Evolutionary conservation across 2,113 vertebrate genomes (phyloP).

Genomic region (Tringa solitaria): DNA sequence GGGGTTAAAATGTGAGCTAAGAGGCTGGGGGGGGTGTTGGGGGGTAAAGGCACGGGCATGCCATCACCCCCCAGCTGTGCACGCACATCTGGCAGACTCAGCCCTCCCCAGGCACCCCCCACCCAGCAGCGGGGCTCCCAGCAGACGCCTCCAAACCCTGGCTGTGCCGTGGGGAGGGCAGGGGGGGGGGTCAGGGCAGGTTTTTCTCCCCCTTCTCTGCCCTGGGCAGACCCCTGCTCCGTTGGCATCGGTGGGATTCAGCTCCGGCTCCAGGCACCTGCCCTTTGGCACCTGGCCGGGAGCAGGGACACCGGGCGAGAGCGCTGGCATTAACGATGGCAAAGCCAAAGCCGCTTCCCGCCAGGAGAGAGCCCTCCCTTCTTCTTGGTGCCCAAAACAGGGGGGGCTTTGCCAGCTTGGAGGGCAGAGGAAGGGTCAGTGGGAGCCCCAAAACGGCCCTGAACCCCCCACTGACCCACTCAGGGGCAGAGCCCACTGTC

Average conservation of each 20-base stretch:
- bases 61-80: not conserved
- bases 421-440: not conserved
- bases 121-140: not conserved
- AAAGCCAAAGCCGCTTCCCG: not conserved
- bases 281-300: not conserved
- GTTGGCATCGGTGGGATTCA: fast-evolving
- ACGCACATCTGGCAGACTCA: not conserved
- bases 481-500: not conserved
- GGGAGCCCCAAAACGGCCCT: not conserved
- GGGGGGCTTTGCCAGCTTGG: not conserved
- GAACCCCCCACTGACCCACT: not conserved
- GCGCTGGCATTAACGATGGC: not conserved
- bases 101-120: not conserved
- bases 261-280: not conserved
- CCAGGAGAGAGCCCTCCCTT: not conserved
- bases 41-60: fast-evolving
- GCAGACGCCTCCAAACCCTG: not conserved
- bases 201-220: not conserved
- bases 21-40: not conserved
- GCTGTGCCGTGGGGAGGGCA: not conserved
- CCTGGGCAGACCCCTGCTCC: not conserved
- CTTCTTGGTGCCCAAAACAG: not conserved
- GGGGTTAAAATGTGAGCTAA: not conserved
- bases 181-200: fast-evolving
- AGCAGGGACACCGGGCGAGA: not conserved